Evolutionary conservation across 2,797 vertebrate species (phyloP), one percentile per base, ranked within the genome.

Genomic region (Aphelocoma californica): DNA sequence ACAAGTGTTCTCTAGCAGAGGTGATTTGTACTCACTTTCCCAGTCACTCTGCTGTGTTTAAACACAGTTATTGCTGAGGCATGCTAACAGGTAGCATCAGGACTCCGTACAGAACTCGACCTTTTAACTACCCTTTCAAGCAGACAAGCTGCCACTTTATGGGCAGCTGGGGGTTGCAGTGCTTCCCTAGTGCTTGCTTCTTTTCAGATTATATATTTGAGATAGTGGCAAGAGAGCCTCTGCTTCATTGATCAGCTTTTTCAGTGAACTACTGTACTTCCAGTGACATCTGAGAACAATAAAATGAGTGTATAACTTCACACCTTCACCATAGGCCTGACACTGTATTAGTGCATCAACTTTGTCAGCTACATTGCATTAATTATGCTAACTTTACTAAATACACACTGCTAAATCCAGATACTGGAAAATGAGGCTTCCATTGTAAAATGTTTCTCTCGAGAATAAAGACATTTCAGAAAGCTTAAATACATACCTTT

Each of bases 401-500:
- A 42, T 17, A 42, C 8, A 40, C 42, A 26, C 31, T 50, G n/a
- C 16, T 64, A 36, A 32, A 50, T 36, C 31, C 57, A 18, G 47
- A 31, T 47, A 70, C 54, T 45, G 66, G 51, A 92, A 93, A 91
- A 67, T 58, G 38, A 83, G 36, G 18, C 19, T 61, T 89, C 53
- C 42, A 12, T 28, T 51, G 21, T 34, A 86, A 83, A 73, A 57
- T 56, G 12, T 36, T 86, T 86, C 56, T 93, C 29, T 64, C 26
- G 47, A 93, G 73, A 88, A 91, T 78, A 45, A 79, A 88, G 36
- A 72, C 2, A 57, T 88, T 92, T 88, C 34, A 12, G 58, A 91
- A 93, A 88, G 50, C 64, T 91, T 90, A 72, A 93, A 86, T 67
- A 50, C 48, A 69, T 91, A 67, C 34, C 69, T 34, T 81, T 81